phyloP scores from a whole-genome alignment of 2,113 vertebrate species.

The Clarias gariepinus region DNA sequence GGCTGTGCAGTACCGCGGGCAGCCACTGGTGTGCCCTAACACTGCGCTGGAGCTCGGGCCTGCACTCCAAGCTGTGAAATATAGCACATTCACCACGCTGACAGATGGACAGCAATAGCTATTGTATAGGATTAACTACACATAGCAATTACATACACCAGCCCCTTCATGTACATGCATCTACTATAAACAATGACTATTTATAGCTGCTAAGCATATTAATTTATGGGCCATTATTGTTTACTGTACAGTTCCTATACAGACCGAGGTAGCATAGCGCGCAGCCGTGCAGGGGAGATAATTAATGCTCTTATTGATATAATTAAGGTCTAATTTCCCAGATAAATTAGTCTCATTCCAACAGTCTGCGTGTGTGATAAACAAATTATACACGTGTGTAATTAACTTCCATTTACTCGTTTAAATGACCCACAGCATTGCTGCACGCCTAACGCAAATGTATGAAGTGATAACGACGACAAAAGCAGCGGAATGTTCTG shows the following conservation, averaged over 20 bases:
- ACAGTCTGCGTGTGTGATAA: constrained; percentile 49
- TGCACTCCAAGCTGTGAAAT: constrained; percentile 34
- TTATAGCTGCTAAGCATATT: constrained; percentile 71
- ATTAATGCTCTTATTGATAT: constrained; percentile 54
- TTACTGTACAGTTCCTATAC: constrained; percentile 51
- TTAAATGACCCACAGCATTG: background rate
- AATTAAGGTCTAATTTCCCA: constrained; percentile 50
- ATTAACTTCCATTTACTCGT: constrained; percentile 66
- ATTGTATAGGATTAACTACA: constrained; percentile 64
- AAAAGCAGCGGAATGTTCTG: background rate
- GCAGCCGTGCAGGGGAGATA: constrained; percentile 33
- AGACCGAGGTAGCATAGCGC: constrained; percentile 25
- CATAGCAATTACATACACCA: constrained; percentile 65
- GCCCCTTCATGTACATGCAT: constrained; percentile 59
- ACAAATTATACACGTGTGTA: constrained; percentile 58
- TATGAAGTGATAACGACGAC: constrained; percentile 19
- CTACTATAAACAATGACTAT: constrained; percentile 68
- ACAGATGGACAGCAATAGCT: constrained; percentile 62
- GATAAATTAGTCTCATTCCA: constrained; percentile 51
- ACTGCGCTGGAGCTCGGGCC: background rate
- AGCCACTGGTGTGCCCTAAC: constrained; percentile 30
- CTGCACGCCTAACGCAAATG: background rate
- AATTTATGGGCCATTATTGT: constrained; percentile 76
- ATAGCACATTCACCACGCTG: constrained; percentile 37
- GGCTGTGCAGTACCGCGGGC: constrained; percentile 10